These are phyloP conservation scores for Hypanus sabinus DNA, from an alignment of 2,113 vertebrate species.

Conservation along the genomic window DNA sequence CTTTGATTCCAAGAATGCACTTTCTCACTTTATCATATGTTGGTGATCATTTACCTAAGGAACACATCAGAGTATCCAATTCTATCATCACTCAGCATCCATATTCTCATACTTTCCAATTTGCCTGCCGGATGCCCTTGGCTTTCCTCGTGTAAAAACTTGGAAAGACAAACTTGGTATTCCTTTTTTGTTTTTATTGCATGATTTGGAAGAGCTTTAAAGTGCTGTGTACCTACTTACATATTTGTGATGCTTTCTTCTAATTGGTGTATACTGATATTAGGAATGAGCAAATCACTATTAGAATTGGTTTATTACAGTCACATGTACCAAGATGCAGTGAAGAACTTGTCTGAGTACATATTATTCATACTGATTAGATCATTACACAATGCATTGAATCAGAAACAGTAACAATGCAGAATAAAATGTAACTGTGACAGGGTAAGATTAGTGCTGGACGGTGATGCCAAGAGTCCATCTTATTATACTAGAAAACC, in stretches of 20 bases:
- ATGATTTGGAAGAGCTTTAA: neutral
- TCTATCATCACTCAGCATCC: neutral
- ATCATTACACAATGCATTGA: too few species aligned
- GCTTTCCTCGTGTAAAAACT: neutral
- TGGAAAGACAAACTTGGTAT: neutral
- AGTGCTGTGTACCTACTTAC: neutral
- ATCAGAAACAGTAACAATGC: too few species aligned
- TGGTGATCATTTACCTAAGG: neutral
- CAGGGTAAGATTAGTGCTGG: too few species aligned
- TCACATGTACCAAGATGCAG: too few species aligned
- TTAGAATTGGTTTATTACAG: too few species aligned
- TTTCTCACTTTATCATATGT: neutral
- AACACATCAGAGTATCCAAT: neutral
- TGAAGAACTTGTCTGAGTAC: too few species aligned
- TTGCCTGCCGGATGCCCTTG: too few species aligned
- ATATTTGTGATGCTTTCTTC: neutral
- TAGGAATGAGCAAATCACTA: neutral
- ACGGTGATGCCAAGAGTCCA: too few species aligned
- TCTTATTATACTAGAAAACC: too few species aligned
- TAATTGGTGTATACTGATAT: neutral
- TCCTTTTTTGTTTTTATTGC: neutral
- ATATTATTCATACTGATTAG: too few species aligned
- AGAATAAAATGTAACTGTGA: too few species aligned
- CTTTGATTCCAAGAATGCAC: neutral
- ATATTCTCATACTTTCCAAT: neutral